A percentile compares a stretch with the other conserved stretches of the same genome.
phyloP scores from a whole-genome alignment of 2,113 vertebrate genomes.

The Ursus arctos region DNA sequence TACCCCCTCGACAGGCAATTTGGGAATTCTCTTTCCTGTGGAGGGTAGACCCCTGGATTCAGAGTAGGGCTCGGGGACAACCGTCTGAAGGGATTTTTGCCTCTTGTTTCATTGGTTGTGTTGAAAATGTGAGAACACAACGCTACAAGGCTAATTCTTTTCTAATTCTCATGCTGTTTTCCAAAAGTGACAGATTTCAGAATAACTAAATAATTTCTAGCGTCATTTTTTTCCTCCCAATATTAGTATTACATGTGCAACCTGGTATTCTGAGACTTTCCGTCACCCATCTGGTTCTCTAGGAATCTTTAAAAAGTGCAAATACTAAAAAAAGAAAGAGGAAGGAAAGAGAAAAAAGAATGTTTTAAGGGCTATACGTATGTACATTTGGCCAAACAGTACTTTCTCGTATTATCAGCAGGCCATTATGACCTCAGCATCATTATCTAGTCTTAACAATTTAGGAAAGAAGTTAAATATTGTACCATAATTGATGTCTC shows the following conservation, averaged over 20 bases:
- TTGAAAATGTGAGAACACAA: conserved; percentile 28
- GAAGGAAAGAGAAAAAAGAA: not conserved
- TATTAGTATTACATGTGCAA: conserved; percentile 72
- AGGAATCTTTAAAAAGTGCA: conserved; percentile 68
- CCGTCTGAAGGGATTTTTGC: not conserved
- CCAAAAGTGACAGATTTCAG: conserved; percentile 72
- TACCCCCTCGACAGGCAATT: not conserved
- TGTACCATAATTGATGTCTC: not conserved
- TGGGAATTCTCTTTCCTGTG: not conserved
- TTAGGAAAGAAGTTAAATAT: not conserved
- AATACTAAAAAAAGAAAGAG: not conserved
- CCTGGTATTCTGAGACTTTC: conserved; percentile 66
- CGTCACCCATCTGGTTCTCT: conserved; percentile 62
- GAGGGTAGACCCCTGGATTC: not conserved
- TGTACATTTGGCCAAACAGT: not conserved
- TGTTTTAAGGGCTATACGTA: not conserved
- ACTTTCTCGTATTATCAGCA: not conserved
- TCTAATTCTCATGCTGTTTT: conserved; percentile 58
- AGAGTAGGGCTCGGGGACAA: not conserved
- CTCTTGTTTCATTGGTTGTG: not conserved
- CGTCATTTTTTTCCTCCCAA: conserved; percentile 50
- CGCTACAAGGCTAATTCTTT: not conserved
- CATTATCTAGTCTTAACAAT: not conserved
- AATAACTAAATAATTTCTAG: conserved; percentile 70
- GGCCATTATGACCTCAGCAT: not conserved